Conservation (phyloP, 2,113 vertebrate genomes). For the Gila orcuttii region DNA sequence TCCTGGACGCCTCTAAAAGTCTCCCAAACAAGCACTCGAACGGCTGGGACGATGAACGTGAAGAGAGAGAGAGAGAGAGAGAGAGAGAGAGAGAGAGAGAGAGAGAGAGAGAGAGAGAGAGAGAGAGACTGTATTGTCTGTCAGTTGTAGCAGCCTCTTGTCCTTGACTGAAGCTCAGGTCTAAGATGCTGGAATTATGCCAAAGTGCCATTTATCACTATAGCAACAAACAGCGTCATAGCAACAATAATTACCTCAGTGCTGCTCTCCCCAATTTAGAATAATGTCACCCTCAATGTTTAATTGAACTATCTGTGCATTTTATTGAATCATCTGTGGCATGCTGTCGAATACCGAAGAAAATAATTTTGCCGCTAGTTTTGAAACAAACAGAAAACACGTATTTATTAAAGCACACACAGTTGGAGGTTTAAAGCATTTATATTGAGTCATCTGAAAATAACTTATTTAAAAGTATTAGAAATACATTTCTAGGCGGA, state of each 20-base stretch:
- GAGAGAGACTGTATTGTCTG: not conserved
- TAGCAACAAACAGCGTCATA: slow-evolving; percentile 17
- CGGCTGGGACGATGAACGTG: not conserved
- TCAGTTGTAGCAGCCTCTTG: not conserved
- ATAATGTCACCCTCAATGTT: not conserved
- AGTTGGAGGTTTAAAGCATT: not conserved
- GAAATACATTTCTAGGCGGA: not conserved
- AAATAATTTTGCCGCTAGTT: not conserved
- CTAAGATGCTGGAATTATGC: not conserved
- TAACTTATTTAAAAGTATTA: not conserved
- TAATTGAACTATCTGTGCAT: not conserved
- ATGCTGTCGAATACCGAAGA: not conserved
- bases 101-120: too few relatives aligned
- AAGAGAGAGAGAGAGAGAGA: too few relatives aligned
- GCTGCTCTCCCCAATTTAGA: not conserved
- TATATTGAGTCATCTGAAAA: not conserved
- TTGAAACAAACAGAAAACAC: not conserved
- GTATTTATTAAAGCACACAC: not conserved
- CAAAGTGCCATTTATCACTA: slow-evolving; percentile 10
- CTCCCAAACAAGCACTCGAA: not conserved
- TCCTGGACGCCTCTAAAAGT: not conserved
- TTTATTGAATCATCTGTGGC: not conserved
- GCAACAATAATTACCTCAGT: not conserved
- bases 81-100: too few relatives aligned
- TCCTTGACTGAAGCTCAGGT: not conserved